Evolutionary conservation across 2,888 invertebrate genomes (phyloP).

Genomic region (Pogonocherus hispidulus): DNA sequence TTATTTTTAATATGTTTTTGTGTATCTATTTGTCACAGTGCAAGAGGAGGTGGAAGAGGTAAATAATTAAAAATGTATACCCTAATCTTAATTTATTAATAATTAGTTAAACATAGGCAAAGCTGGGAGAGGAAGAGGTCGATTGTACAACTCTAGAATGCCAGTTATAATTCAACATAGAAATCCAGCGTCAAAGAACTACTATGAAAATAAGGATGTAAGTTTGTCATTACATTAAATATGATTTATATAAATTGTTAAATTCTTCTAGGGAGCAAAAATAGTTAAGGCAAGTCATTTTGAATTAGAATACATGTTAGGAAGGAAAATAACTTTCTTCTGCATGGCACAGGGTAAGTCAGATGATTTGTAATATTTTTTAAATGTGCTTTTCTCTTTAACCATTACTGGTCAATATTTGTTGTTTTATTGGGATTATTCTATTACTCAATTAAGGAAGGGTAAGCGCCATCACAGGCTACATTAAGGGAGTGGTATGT

Average conservation of each 20-base stretch:
- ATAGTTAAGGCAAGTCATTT: slow-evolving; percentile 80
- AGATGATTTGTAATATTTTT: too few relatives aligned
- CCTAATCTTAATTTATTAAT: slow-evolving; percentile 5
- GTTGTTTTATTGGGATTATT: too few relatives aligned
- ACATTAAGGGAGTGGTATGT: too few relatives aligned
- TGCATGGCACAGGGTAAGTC: slow-evolving; percentile 76
- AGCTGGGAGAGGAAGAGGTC: slow-evolving; percentile 65
- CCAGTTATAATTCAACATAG: slow-evolving; percentile 73
- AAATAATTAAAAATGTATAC: slow-evolving; percentile 19
- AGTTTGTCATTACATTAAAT: slow-evolving; percentile 58
- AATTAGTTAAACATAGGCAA: slow-evolving; percentile 52
- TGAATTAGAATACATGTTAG: slow-evolving; percentile 80
- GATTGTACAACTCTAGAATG: slow-evolving; percentile 70
- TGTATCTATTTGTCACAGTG: slow-evolving; percentile 36
- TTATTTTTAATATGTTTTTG: slow-evolving; percentile 39
- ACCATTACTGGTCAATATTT: too few relatives aligned
- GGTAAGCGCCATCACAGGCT: too few relatives aligned
- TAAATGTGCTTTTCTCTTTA: too few relatives aligned
- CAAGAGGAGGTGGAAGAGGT: slow-evolving; percentile 55
- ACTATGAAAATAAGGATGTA: slow-evolving; percentile 78
- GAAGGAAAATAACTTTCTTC: slow-evolving; percentile 82
- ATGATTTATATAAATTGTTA: background rate
- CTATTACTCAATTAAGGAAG: too few relatives aligned
- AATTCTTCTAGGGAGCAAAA: slow-evolving; percentile 74
- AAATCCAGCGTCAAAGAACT: slow-evolving; percentile 73